Evolutionary conservation across 2,113 vertebrate genomes (phyloP), one percentile per base, ranked within the genome.

Genomic region (Vulpes ferrilata): DNA sequence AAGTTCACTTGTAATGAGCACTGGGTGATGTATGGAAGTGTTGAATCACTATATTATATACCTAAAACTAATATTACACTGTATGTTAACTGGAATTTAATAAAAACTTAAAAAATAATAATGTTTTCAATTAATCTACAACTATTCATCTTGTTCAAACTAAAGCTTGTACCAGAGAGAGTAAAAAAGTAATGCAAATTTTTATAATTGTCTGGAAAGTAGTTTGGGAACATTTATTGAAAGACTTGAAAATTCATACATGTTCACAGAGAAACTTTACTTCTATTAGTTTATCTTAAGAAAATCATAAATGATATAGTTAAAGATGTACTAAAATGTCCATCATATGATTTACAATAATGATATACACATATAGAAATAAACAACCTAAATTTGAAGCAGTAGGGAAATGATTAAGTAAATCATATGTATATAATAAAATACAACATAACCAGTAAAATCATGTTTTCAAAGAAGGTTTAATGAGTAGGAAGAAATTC

Each of bases 271-370:
- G 15, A 98, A 90, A 81, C n/a, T 84, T 95, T 30, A 81, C 59
- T 85, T 91, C 59, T 90, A 48, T 78, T 94, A 93, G 15, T 97
- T 91, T 90, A 94, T 87, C 38, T 87, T 94, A 90, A 90, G 74
- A 93, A 96, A 90, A 90, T 48, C 19, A 80, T 92, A 87, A 92
- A 32, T 51, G 10, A 65, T n/a, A 62, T 7, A 93, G 32, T 59
- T 27, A 74, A 74, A 91, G 74, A 88, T 60, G 25, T 76, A 86
- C 20, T 48, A 79, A 96, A 81, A 65, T 94, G 8, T 55, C 87
- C 17, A 89, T 35, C 19, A 76, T 38, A 78, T 69, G 62, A 2
- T 80, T 96, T 91, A 78, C 85, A 96, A 88, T 88, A 94, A 80
- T 1, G 76, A 92, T 78, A 85, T 22, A 89, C 43, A 88, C 32